A percentile compares a stretch with the other conserved stretches of the same genome.
These are phyloP conservation scores for Oppia nitens DNA, from an alignment of 1,140 invertebrate species.

Conservation along the genomic window DNA sequence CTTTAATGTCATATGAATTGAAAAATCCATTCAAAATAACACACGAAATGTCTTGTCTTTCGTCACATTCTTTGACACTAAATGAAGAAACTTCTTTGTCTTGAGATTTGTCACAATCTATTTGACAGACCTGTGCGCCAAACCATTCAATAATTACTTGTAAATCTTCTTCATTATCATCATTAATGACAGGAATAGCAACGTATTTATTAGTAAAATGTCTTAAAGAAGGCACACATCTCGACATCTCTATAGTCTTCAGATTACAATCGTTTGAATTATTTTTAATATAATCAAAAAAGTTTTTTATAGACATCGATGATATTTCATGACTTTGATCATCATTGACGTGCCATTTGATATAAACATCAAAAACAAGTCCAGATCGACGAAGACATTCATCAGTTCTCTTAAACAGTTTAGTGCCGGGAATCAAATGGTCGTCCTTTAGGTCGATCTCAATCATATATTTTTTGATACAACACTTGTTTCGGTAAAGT, in stretches of 20 bases:
- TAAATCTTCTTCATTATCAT: not conserved
- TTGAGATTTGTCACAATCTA: not conserved
- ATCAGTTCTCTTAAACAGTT: slow-evolving; percentile 4
- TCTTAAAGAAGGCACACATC: slow-evolving; percentile 4
- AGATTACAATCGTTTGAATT: not conserved
- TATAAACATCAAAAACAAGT: slow-evolving; percentile 2
- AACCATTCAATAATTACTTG: slow-evolving; percentile 10
- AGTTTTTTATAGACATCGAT: slow-evolving; percentile 7
- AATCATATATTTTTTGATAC: slow-evolving; percentile 8
- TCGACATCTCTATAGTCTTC: not conserved
- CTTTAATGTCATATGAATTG: not conserved
- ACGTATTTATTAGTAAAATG: not conserved
- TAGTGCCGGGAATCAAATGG: slow-evolving; percentile 1
- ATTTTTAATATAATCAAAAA: slow-evolving; percentile 10
- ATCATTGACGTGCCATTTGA: slow-evolving; percentile 10
- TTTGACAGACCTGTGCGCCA: not conserved
- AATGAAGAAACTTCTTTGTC: not conserved
- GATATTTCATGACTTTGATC: slow-evolving; percentile 7
- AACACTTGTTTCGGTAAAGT: slow-evolving; percentile 7
- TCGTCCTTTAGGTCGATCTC: slow-evolving; percentile 8
- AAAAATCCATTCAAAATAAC: slow-evolving; percentile 10
- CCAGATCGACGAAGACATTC: slow-evolving; percentile 3
- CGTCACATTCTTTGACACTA: not conserved
- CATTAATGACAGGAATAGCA: not conserved
- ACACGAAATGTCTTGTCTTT: not conserved